Evolutionary conservation across 2,888 invertebrate species (phyloP), one percentile per base, ranked within the genome.

Genomic region (Drosophila anceps): DNA sequence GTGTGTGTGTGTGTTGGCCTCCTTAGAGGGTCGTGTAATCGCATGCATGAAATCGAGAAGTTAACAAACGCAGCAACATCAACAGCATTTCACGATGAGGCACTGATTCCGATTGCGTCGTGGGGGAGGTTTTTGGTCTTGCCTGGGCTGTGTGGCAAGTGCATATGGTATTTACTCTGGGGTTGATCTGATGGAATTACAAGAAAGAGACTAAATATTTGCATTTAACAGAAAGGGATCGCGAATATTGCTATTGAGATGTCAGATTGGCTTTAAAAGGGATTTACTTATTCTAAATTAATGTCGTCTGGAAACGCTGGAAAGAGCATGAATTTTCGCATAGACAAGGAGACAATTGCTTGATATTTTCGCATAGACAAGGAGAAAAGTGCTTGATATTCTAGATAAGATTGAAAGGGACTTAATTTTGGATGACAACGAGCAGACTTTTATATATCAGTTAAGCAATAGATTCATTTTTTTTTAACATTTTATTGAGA

Each of bases 41-140:
- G 68, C 79, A 72, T 75, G 69, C 87, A 74, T 82, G 82, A 88
- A 82, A 89, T 87, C 85, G 81, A 82, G 90, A 80, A 79, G 86
- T 71, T 82, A 70, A 78, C 70, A 75, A 65, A 76, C 69, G 60
- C 65, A 69, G 53, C 51, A 55, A 46, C 64, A 65, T 58, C 64
- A 67, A 65, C 62, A 58, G 62, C 62, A 76, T 84, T 69, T 67
- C 29, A 69, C 59, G 76, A 57, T 54, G 44, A 31, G 57, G 55
- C 64, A 71, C 71, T 69, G 82, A 73, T 84, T 87, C 67, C 35
- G 31, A 35, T 44, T 61, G 54, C 72, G 24, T 63, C 73, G 80
- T 79, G 84, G 84, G 84, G 85, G 88, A 84, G 84, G 78, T 62
- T 89, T 85, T 74, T 33, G 46, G 37, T 60, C 29, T 46, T 58